Conservation (phyloP, 2,888 invertebrate species). For the Drosophila phalerata region DNA sequence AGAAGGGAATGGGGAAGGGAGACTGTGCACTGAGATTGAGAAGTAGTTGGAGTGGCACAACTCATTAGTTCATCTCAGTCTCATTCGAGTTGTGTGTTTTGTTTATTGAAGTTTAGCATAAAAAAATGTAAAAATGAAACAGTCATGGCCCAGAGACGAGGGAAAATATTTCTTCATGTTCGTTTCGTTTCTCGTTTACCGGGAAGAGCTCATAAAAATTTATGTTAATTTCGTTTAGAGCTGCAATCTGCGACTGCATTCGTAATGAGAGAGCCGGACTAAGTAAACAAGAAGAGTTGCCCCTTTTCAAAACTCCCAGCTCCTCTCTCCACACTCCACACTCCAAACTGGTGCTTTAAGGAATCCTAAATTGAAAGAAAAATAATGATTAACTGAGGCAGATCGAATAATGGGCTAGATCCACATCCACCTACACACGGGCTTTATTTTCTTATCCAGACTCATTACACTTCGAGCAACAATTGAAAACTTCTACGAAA, state of each 20-base stretch:
- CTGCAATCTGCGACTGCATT: constrained; percentile 75
- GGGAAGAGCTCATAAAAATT: constrained; percentile 73
- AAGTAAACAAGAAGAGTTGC: constrained; percentile 63
- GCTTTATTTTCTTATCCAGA: constrained; percentile 7
- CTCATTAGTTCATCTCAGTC: constrained; percentile 69
- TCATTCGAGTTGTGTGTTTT: constrained; percentile 44
- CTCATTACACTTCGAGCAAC: constrained; percentile 57
- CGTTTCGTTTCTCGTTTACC: constrained; percentile 40
- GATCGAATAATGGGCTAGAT: constrained; percentile 1
- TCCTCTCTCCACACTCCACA: neutral
- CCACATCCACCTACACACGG: constrained; percentile 44
- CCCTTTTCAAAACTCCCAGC: neutral
- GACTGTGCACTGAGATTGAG: constrained; percentile 10
- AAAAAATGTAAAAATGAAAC: constrained; percentile 48
- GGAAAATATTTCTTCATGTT: constrained; percentile 34
- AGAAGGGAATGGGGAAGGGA: neutral
- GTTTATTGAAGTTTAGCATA: constrained; percentile 77
- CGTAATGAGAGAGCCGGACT: constrained; percentile 63
- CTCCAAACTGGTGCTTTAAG: constrained; percentile 2
- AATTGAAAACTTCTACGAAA: constrained; percentile 75
- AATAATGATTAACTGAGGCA: constrained; percentile 69
- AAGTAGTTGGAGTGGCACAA: constrained; percentile 47
- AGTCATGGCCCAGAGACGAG: constrained; percentile 61
- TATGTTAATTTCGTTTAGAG: constrained; percentile 81
- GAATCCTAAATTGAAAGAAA: constrained; percentile 66